Evolutionary conservation across 2,888 invertebrate species (phyloP).

Genomic region (Hoplodrina blanda): DNA sequence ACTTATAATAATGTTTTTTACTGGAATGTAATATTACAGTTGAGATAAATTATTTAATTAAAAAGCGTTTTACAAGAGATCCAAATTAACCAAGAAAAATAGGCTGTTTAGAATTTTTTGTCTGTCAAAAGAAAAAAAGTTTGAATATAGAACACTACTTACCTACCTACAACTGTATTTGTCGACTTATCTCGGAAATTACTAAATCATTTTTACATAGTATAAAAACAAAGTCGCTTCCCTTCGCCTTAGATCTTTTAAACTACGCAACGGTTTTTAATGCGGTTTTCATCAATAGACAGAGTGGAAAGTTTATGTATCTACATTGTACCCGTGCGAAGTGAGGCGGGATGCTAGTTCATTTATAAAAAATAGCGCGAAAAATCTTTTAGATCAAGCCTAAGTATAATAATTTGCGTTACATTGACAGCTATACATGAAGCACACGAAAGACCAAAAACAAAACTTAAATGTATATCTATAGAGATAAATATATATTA

Average conservation of each 20-base stretch:
- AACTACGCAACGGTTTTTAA: no score
- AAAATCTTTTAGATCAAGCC: conserved; percentile 53
- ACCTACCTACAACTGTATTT: conserved; percentile 28
- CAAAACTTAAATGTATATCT: conserved; percentile 66
- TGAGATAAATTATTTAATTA: conserved; percentile 79
- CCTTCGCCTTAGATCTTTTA: no score
- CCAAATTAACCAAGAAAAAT: conserved; percentile 65
- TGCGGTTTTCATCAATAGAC: no score
- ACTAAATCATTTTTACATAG: neutral
- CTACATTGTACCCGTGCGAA: no score
- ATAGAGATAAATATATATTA: conserved; percentile 73
- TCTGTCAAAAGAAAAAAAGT: conserved; percentile 6
- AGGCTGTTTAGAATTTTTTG: conserved; percentile 30
- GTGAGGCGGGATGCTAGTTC: no score
- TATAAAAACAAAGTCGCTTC: no score
- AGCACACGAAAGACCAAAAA: conserved; percentile 71
- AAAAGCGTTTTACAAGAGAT: conserved; percentile 83
- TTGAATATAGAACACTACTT: neutral
- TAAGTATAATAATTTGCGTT: conserved; percentile 32
- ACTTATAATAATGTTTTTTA: conserved; percentile 81
- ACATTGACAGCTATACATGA: conserved; percentile 51
- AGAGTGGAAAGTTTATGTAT: no score
- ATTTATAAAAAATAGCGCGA: conserved; percentile 16
- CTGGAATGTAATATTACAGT: conserved; percentile 88
- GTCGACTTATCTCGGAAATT: conserved; percentile 18